These are phyloP conservation scores for Ceratosolen fusciceps DNA, from an alignment of 1,140 invertebrate genomes.

Conservation along the genomic window DNA sequence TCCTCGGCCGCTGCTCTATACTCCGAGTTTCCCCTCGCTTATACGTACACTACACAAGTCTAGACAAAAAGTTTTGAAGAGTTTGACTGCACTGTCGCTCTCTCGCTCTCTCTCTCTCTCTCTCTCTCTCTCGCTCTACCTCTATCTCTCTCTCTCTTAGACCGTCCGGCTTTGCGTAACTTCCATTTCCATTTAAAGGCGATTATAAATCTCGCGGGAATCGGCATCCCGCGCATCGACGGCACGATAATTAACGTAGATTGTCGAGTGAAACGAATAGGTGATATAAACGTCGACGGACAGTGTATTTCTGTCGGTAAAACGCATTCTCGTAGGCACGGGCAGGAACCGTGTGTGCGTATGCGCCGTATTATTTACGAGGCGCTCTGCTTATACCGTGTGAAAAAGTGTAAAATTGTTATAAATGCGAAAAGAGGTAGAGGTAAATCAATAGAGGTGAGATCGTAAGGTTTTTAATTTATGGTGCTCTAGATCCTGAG, in stretches of 20 bases:
- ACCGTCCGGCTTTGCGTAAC: not conserved
- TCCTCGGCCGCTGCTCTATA: not conserved
- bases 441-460: conserved; percentile 24
- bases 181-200: conserved; percentile 31
- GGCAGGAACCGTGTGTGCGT: no score
- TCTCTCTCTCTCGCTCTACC: not conserved
- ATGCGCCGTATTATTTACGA: not conserved
- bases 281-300: not conserved
- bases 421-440: conserved; percentile 3
- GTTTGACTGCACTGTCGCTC: not conserved
- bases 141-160: no score
- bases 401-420: not conserved
- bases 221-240: not conserved
- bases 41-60: not conserved
- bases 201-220: conserved; percentile 21
- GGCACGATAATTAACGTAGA: not conserved
- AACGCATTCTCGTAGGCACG: no score
- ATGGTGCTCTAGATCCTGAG: conserved; percentile 33
- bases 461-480: conserved; percentile 29
- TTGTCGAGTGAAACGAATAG: conserved; percentile 15
- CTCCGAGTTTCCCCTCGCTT: not conserved
- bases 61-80: not conserved
- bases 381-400: not conserved
- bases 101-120: conserved; percentile 13
- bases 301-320: not conserved